phyloP scores from a whole-genome alignment of 2,888 invertebrate species.

The Dione juno region DNA sequence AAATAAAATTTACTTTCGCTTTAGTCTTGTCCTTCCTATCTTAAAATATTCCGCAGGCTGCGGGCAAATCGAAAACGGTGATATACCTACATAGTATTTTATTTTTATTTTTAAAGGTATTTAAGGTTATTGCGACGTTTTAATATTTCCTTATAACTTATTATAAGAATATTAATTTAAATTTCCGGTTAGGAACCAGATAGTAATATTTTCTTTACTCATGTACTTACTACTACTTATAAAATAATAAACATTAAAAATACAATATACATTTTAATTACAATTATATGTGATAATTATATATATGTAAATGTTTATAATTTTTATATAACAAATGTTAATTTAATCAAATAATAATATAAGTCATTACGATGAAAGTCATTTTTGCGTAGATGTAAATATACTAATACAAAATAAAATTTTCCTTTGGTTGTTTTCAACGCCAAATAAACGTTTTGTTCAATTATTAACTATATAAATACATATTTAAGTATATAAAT shows the following conservation, averaged over 20 bases:
- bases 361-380: too few species aligned
- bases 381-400: too few species aligned
- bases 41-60: conserved; percentile 37
- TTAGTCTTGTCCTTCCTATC: conserved; percentile 36
- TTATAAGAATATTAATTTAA: not conserved
- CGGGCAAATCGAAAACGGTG: not conserved
- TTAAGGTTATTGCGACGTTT: not conserved
- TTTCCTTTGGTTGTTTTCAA: too few species aligned
- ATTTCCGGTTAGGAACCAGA: not conserved
- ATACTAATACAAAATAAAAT: too few species aligned
- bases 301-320: too few species aligned
- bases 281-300: too few species aligned
- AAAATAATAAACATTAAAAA: not conserved
- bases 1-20: not conserved
- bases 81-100: not conserved
- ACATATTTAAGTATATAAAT: too few species aligned
- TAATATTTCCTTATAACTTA: not conserved
- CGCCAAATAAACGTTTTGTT: too few species aligned
- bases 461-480: too few species aligned
- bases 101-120: not conserved
- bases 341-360: too few species aligned
- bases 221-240: not conserved
- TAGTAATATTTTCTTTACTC: not conserved
- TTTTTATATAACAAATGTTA: too few species aligned
- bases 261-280: too few species aligned